Base-by-base conservation (phyloP, 2,113 vertebrate species). In the Thomomys bottae region DNA sequence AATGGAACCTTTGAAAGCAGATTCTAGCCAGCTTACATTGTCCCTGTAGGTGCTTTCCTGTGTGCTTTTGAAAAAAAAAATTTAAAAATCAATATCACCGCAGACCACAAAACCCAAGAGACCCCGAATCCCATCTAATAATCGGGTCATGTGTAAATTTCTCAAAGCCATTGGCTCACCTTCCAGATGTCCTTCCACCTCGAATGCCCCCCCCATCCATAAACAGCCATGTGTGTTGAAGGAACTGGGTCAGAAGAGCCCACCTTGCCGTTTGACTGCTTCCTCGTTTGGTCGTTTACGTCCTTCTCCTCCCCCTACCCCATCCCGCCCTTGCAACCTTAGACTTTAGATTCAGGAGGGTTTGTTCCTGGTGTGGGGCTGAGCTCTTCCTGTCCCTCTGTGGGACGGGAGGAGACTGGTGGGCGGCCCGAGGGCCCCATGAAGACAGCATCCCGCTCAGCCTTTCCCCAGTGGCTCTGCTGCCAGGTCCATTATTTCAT, bases 1-100 rank as follows among this genome's bases (percentile, higher is more conserved):
- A 10, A 21, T 79, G 70, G 36, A 76, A 36, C 93, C 30, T 80
- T 90, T 94, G 63, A 88, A 93, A 90, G 57, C 32, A 82, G 88
- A 88, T 80, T 82, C 17, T 26, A 73, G 3, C 71, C 57, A 61
- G 71, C 79, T 54, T 84, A 11, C 87, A 89, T 72, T 89, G 87
- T 94, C 28, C 21, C 67, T 71, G 4, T 77, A 88, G 90, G 36
- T 64, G 63, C 34, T 72, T 92, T 17, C 68, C 20, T 26, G 3
- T 70, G 26, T 4, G 12, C 73, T 63, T 61, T 59, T 54, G 18
- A 54, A 54, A 54, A 54, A 54, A 54, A 54, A 54, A 18, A 86
- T 71, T 34, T 23, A 89, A 72, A 68, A 49, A 6, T 38, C 12
- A 84, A 2, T 75, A n/a, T 91, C 71, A 54, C 42, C 21, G n/a